Percentiles rank a stretch among this genome's conserved stretches.
Evolutionary conservation across 2,888 invertebrate species (phyloP).

Genomic region (Palloptera scutellata): DNA sequence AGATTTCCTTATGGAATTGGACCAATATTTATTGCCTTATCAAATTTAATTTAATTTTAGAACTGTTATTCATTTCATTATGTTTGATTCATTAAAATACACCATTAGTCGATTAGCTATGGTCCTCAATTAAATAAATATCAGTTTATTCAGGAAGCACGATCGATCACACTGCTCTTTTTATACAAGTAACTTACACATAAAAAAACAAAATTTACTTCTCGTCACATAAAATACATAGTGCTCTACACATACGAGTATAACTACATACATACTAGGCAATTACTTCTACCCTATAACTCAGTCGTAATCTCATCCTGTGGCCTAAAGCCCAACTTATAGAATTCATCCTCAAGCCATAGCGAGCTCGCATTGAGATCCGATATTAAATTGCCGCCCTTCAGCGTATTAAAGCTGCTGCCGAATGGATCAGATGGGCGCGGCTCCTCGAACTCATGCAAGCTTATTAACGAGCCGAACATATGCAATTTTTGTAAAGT

Average conservation of each 20-base stretch:
- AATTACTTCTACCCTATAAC: slow-evolving; percentile 66
- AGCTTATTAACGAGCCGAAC: slow-evolving; percentile 63
- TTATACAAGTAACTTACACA: no score
- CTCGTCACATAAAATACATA: not conserved
- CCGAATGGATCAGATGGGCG: slow-evolving; percentile 67
- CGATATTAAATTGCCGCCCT: slow-evolving; percentile 61
- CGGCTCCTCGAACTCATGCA: slow-evolving; percentile 64
- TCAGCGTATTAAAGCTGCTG: slow-evolving; percentile 68
- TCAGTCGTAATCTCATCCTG: slow-evolving; percentile 90
- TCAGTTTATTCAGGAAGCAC: no score
- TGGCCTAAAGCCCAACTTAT: slow-evolving; percentile 83
- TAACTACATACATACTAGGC: not conserved
- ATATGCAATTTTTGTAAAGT: slow-evolving; percentile 60
- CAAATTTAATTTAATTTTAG: no score
- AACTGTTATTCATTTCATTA: no score
- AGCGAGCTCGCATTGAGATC: slow-evolving; percentile 68
- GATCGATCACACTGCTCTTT: no score
- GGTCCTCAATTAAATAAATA: no score
- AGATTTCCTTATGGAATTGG: no score
- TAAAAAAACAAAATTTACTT: not conserved
- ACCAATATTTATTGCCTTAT: no score
- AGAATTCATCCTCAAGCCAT: slow-evolving; percentile 82
- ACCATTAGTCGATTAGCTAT: no score
- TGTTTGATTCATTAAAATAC: no score
- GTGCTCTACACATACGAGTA: not conserved